These are phyloP conservation scores for Agrotis exclamationis DNA, from an alignment of 2,888 invertebrate genomes.

Conservation along the genomic window DNA sequence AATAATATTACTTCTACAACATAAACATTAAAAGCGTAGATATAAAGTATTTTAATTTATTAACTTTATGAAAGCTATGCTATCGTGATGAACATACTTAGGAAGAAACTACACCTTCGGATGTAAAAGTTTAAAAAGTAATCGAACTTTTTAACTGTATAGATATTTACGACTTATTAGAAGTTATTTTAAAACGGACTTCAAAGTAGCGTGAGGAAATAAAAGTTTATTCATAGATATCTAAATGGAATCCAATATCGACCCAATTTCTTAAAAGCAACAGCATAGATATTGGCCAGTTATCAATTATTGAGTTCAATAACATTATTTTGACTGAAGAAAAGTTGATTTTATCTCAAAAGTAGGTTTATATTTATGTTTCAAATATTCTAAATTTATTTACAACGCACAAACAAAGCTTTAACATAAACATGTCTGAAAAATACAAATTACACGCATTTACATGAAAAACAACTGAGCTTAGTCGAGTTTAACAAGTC, in stretches of 20 bases:
- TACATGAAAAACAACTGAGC: constrained; percentile 56
- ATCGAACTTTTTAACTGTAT: constrained; percentile 33
- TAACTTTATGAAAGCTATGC: neutral
- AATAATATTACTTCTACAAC: neutral
- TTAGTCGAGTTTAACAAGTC: constrained; percentile 68
- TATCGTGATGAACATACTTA: neutral
- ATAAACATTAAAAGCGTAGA: neutral
- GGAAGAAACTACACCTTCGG: constrained; percentile 5
- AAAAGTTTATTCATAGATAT: constrained; percentile 59
- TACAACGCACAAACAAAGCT: constrained; percentile 38
- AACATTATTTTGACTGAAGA: neutral
- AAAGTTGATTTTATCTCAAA: neutral
- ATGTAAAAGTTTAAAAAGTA: constrained; percentile 39
- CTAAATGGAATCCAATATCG: constrained; percentile 44
- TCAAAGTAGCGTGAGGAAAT: constrained; percentile 54
- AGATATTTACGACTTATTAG: constrained; percentile 48
- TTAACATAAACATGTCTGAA: constrained; percentile 39
- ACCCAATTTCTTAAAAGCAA: constrained; percentile 41
- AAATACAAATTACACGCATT: constrained; percentile 56
- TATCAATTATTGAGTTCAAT: constrained; percentile 18
- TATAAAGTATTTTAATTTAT: neutral
- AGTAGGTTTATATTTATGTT: neutral
- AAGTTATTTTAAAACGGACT: constrained; percentile 31
- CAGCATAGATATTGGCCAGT: constrained; percentile 28
- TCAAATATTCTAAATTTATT: constrained; percentile 9